Evolutionary conservation across 2,888 invertebrate species (phyloP), one percentile per base, ranked within the genome.

Genomic region (Synanthedon andrenaeformis): DNA sequence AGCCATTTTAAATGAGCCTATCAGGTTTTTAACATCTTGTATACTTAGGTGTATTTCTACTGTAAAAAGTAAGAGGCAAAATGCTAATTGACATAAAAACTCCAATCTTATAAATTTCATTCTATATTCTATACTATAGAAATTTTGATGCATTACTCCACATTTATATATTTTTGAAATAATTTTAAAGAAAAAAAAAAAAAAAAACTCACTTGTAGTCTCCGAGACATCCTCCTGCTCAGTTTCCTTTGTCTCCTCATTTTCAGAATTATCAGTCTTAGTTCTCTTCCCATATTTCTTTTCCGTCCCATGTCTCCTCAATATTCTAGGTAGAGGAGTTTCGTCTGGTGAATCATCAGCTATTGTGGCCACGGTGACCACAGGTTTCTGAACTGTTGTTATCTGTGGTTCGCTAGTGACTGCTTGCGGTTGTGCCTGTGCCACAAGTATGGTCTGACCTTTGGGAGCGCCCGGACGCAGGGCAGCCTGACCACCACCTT

Each of bases 381-480:
- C 66, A 3, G 67, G 61, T 1, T 60, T 58, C 2, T 65, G 35
- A 1, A 62, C 0, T 71, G 60, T 42, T 23, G 60, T 35, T 23
- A 60, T 42, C 42, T 56, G 53, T 35, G 58, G 12, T 3, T 75
- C 70, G 0, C 69, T 53, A 10, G 67, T 62, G 1, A 79, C 71
- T 0, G 78, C 72, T 0, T 83, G 82, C 0, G 87, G 78, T 1
- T 79, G 71, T 0, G 78, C 72, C 0, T 83, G 82, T 0, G 87
- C 78, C 0, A 88, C 83, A 4, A 88, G 67, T 51, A 88, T 85
- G 0, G 87, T 86, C 59, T 88, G 88, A 1, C 85, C 82, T 58
- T 87, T 85, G 0, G 84, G 76, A 4, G 67, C 77, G 0, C 75
- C 77, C 0, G 83, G 75, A 5, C 86, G 66, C 3, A 88, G 65